Evolutionary conservation across 2,797 vertebrate genomes (phyloP), one percentile per base, ranked within the genome.

Genomic region (Hydrocynus forskahlii): DNA sequence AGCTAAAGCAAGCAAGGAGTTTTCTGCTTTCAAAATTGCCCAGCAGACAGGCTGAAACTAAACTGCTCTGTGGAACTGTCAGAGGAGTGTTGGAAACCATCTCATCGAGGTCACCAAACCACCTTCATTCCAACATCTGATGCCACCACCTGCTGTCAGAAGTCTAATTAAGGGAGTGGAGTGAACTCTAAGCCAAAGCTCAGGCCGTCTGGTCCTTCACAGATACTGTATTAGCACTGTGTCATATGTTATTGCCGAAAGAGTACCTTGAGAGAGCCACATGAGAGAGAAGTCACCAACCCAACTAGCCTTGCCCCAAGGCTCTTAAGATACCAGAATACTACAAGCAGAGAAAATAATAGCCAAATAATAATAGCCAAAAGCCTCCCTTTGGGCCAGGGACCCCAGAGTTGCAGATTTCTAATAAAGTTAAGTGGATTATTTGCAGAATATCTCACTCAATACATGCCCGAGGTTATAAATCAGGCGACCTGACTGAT

Each of bases 41-140:
- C 35, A 71, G 50, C 38, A 74, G 52, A 82, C 43, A 48, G 67
- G 62, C 29, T 25, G 25, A 59, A 59, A 40, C 60, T 45, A 52
- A 75, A 45, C 52, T n/a, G n/a, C 48, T 67, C 60, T 60, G 50
- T 62, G 14, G 54, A 86, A 75, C 78, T 68, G 79, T 67, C 64
- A 62, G 62, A 62, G 64, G n/a, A 17, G 40, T 63, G 52, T 62
- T 63, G 50, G 48, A 76, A 55, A 57, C 35, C 25, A 23, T 50
- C 23, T 38, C 23, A n/a, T 38, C 2, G 52, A 50, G 75, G 78
- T 78, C 71, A 71, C 13, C 45, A 66, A 62, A 80, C 76, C 70
- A 54, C 29, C 55, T 54, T 50, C 48, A 62, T 55, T 72, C 52
- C 40, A 52, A 76, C 54, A 45, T 75, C 52, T 80, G 40, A 86